Evolutionary conservation across 1,140 invertebrate genomes (phyloP), one percentile per base, ranked within the genome.

Genomic region (Ptiloglossa arizonensis): DNA sequence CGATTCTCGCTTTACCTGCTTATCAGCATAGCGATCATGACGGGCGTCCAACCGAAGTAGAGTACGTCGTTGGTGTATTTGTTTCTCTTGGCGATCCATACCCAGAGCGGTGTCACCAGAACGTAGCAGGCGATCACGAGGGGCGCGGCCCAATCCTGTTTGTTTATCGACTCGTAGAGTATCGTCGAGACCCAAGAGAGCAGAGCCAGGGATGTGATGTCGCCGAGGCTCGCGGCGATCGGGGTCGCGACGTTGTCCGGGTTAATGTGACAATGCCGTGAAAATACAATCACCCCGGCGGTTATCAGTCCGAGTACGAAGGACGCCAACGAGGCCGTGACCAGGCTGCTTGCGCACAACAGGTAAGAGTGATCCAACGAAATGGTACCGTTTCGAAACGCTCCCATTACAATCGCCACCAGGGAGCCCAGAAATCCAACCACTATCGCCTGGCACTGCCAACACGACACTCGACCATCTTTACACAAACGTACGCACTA

Each of bases 231-330:
- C 1, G 97, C 97, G 19, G 97, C 97, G 80, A 98, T 97, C 9
- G 97, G 97, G 0, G 97, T 98, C 5, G 97, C 97, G 2, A 98
- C 95, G 91, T 98, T 98, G 89, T 98, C 97, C 15, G 97, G 97
- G 92, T 98, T 97, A 54, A 98, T 95, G 81, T 95, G 94, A 80
- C 94, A 96, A 86, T 94, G 94, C 68, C 94, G 93, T 5, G 95
- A 96, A 48, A 95, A 89, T 1, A 96, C 91, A 46, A 96, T 95
- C 2, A 96, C 95, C 32, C 93, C 93, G 5, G 96, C 94, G 90
- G 96, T 97, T 70, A 97, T 94, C 75, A 95, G 88, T 81, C 96
- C 94, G 54, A 95, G 87, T 50, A 95, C 93, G 75, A 95, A 94
- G 68, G 94, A 95, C 27, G 97, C 96, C 57, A 97, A 87, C 3